These are phyloP conservation scores for Phymatocera aterrima DNA, from an alignment of 2,888 invertebrate genomes.

Conservation along the genomic window DNA sequence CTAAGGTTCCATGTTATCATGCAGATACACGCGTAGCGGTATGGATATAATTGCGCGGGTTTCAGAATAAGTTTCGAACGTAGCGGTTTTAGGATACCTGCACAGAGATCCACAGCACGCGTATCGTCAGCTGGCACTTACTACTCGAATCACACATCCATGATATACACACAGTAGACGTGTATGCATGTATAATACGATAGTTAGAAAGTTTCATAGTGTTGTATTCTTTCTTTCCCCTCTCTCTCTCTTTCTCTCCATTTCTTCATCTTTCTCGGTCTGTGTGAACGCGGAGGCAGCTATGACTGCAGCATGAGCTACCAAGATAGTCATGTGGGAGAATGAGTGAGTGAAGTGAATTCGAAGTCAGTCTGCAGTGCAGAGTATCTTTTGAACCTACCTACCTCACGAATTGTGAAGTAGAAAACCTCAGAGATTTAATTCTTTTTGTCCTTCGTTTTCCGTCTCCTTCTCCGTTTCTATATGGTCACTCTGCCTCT, in stretches of 20 bases:
- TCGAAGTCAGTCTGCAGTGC: slow-evolving; percentile 17
- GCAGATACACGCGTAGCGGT: no score
- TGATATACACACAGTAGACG: no score
- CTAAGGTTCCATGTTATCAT: no score
- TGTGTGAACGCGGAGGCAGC: no score
- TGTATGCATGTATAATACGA: no score
- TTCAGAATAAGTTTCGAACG: no score
- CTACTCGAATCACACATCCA: no score
- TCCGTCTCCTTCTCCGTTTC: neutral
- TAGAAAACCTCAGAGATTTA: neutral
- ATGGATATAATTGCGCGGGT: no score
- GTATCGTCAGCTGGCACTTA: slow-evolving; percentile 1
- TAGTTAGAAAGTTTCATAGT: slow-evolving; percentile 3
- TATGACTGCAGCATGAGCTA: no score
- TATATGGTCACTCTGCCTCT: no score
- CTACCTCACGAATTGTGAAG: neutral
- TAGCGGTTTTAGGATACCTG: slow-evolving; percentile 3
- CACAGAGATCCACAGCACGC: no score
- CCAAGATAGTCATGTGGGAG: slow-evolving; percentile 1
- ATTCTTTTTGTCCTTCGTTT: neutral
- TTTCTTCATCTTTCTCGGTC: no score
- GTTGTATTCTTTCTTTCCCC: neutral
- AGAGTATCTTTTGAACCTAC: neutral
- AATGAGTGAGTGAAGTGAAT: slow-evolving; percentile 17
- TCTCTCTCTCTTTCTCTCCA: neutral